These are phyloP conservation scores for Lordiphosa collinella DNA, from an alignment of 1,140 invertebrate species.

Conservation along the genomic window DNA sequence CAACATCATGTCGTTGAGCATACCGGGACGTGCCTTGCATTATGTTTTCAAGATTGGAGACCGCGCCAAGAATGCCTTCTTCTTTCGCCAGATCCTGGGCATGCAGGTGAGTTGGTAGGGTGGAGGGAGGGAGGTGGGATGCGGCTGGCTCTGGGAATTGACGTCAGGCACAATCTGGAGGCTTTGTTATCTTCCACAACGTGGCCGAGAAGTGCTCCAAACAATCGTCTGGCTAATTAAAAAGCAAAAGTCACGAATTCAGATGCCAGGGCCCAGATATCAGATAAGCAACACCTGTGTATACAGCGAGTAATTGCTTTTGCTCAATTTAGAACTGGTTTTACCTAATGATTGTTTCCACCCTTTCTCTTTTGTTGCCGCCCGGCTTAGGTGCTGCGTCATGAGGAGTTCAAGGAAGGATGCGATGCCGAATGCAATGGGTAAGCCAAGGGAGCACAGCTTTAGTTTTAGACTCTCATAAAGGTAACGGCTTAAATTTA, in stretches of 20 bases:
- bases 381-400: slow-evolving; percentile 88
- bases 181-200: slow-evolving; percentile 22
- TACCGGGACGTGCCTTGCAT: slow-evolving; percentile 88
- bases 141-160: too few species aligned
- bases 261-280: slow-evolving; percentile 8
- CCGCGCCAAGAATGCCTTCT: slow-evolving; percentile 89
- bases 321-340: not conserved
- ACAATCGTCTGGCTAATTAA: slow-evolving; percentile 30
- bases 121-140: not conserved
- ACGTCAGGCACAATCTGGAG: not conserved
- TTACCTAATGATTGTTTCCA: not conserved
- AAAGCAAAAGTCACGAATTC: slow-evolving; percentile 8
- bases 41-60: slow-evolving; percentile 97
- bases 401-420: slow-evolving; percentile 98
- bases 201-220: too few species aligned
- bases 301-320: slow-evolving; percentile 17
- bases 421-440: slow-evolving; percentile 98
- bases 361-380: not conserved
- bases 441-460: too few species aligned
- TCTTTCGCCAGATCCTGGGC: slow-evolving; percentile 93
- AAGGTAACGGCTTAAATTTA: too few species aligned
- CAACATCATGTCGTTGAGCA: slow-evolving; percentile 24
- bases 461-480: too few species aligned
- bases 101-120: slow-evolving; percentile 97
- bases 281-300: slow-evolving; percentile 13